These are phyloP conservation scores for Panonychus citri DNA, from an alignment of 1,140 invertebrate species.

Conservation along the genomic window DNA sequence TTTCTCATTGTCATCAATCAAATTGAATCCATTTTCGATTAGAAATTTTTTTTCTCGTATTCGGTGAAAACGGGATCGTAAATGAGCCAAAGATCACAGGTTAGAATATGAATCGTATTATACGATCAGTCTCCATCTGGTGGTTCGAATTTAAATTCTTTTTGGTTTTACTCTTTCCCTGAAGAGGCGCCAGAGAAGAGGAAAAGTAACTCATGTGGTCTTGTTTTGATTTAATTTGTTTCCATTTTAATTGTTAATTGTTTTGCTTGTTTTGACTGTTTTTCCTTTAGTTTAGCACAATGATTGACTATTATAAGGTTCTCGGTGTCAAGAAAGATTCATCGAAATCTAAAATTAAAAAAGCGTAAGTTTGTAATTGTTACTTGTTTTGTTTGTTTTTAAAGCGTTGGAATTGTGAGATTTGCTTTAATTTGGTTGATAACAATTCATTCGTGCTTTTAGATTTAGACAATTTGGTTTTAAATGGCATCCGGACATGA, in stretches of 20 bases:
- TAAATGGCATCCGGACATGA: conserved; percentile 99
- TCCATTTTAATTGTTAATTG: too few species aligned
- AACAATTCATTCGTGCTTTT: conserved; percentile 10
- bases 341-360: conserved; percentile 69
- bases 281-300: too few species aligned
- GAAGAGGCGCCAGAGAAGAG: too few species aligned
- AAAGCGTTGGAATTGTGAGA: too few species aligned
- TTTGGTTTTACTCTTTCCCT: too few species aligned
- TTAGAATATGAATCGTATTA: too few species aligned
- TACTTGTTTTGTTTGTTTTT: too few species aligned
- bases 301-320: conserved; percentile 81
- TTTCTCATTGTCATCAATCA: background rate
- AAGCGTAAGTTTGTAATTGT: conserved; percentile 95
- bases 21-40: background rate
- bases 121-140: background rate
- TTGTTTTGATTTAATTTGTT: too few species aligned
- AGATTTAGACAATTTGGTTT: conserved; percentile 89
- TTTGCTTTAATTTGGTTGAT: too few species aligned
- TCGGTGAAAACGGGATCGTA: background rate
- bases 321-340: conserved; percentile 55
- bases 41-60: background rate
- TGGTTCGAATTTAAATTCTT: background rate
- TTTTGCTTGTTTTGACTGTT: too few species aligned
- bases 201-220: background rate
- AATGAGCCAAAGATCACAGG: background rate